These are phyloP conservation scores for Syrista parreyssii DNA, from an alignment of 2,888 invertebrate species.

Conservation along the genomic window DNA sequence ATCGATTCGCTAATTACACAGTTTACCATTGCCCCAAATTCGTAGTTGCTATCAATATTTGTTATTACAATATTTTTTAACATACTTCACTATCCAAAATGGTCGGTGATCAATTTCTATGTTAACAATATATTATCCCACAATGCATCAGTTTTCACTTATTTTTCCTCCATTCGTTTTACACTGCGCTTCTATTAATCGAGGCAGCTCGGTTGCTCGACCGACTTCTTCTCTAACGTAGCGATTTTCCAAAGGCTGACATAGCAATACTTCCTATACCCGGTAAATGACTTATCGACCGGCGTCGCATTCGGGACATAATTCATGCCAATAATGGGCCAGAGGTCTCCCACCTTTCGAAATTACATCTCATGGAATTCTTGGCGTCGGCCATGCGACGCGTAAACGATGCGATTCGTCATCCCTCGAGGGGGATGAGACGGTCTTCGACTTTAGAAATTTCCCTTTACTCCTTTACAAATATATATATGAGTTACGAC, in stretches of 20 bases:
- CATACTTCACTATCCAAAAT: too few relatives aligned
- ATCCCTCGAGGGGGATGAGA: not conserved
- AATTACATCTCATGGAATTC: conserved; percentile 27
- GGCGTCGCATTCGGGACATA: conserved; percentile 17
- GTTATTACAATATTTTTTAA: not conserved
- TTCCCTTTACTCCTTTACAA: not conserved
- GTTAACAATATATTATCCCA: not conserved
- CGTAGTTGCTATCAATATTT: not conserved
- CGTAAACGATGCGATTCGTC: conserved; percentile 28
- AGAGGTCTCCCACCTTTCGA: conserved; percentile 25
- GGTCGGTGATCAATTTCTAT: too few relatives aligned
- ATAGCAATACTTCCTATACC: not conserved
- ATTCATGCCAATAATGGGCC: conserved; percentile 22
- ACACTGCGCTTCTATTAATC: not conserved
- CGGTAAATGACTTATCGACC: conserved; percentile 31
- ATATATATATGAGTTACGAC: not conserved
- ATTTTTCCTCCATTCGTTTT: not conserved
- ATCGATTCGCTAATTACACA: not conserved
- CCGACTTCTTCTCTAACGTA: not conserved
- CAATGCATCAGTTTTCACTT: not conserved
- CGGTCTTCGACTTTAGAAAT: not conserved
- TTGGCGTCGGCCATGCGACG: conserved; percentile 24
- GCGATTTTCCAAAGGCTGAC: not conserved
- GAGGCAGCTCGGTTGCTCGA: not conserved
- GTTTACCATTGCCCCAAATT: not conserved